Base-by-base conservation (phyloP, 1,140 invertebrate species). In the Euglossa dilemma region DNA sequence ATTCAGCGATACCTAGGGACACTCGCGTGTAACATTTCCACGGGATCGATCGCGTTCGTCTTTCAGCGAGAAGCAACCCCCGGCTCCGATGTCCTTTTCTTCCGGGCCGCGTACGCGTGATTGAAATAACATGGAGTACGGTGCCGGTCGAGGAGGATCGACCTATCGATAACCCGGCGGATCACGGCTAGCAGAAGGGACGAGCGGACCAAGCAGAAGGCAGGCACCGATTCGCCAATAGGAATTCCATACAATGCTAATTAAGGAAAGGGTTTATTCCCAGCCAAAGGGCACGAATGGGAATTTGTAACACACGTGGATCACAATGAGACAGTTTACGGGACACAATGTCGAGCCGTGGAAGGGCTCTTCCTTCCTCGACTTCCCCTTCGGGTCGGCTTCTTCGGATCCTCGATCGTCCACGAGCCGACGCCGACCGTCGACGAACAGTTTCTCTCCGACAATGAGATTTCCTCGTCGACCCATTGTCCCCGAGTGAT, bases 171-270 rank as follows among this genome's bases (percentile, higher is more conserved):
- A 57, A 69, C 12, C 50, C 25, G 25, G 59, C 63, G 57, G 64
- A 77, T 63, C 50, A 47, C 18, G 47, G 20, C n/a, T 18, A 43
- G 25, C 16, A 66, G 52, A 72, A 61, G 59, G 59, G 43, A 25
- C 2, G 56, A 36, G 43, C 18, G 9, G 14, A 14, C 1, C 14
- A 23, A 5, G 61, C 25, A 11, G 69, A 72, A 80, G 73, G 47
- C 57, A 66, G 83, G 77, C 28, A 80, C 36, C 43, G 64, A 80
- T 86, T 86, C 66, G 84, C 76, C 87, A 84, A 89, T 89, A 91
- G 89, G 90, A 91, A 92, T 92, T 78, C 84, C 73, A 92, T 92
- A 92, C 88, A 92, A 92, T 92, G 90, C 90, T 92, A 92, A 92
- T 92, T 92, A 92, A 91, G 90, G 89, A 86, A 92, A 90, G 90